A percentile compares a stretch with the other conserved stretches of the same genome.
These are phyloP conservation scores for Dorcus hopei DNA, from an alignment of 2,888 invertebrate species.

Conservation along the genomic window DNA sequence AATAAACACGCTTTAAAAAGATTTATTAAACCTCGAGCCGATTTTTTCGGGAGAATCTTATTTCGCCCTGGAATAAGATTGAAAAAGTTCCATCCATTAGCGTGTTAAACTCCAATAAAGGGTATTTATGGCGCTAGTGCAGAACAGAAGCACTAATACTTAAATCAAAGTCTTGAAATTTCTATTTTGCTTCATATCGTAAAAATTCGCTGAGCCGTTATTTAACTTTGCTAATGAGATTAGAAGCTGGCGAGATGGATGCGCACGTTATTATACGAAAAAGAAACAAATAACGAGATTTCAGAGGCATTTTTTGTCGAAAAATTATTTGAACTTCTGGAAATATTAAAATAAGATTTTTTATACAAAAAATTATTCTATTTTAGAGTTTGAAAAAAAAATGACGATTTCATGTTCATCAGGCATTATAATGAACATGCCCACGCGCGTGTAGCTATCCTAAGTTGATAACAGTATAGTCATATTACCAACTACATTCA, in stretches of 20 bases:
- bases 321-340: not conserved
- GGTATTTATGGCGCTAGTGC: not conserved
- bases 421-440: no score
- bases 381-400: no score
- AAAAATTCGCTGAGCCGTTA: not conserved
- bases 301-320: not conserved
- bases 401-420: no score
- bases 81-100: not conserved
- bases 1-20: not conserved
- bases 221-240: not conserved
- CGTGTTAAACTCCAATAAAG: conserved; percentile 3
- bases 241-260: no score
- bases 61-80: not conserved
- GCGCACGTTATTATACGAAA: not conserved
- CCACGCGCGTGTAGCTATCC: no score
- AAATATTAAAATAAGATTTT: no score
- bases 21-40: not conserved
- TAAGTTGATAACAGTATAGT: no score
- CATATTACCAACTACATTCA: no score
- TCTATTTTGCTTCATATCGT: not conserved
- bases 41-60: not conserved
- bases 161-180: not conserved
- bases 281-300: not conserved
- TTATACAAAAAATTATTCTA: no score
- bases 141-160: not conserved